Conservation (phyloP, 2,888 invertebrate species). For the Autographa pulchrina region DNA sequence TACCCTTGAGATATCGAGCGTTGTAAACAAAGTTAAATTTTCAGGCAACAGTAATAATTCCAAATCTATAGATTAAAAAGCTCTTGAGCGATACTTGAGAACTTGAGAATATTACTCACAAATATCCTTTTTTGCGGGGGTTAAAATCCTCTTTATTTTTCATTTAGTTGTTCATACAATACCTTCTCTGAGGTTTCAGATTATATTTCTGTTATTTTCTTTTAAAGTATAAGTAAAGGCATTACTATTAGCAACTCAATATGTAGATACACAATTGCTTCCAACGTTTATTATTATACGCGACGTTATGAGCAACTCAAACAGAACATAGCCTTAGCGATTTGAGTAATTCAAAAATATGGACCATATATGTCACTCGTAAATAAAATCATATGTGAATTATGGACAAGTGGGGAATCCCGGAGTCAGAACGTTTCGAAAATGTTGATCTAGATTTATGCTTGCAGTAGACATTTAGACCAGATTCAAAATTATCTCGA, state of each 20-base stretch:
- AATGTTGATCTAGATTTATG: slow-evolving; percentile 53
- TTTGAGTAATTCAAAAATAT: slow-evolving; percentile 47
- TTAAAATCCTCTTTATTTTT: too few relatives aligned
- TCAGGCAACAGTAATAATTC: too few relatives aligned
- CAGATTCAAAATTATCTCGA: slow-evolving; percentile 1
- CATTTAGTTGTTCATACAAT: too few relatives aligned
- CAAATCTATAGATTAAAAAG: too few relatives aligned
- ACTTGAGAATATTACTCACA: too few relatives aligned
- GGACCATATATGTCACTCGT: slow-evolving; percentile 50
- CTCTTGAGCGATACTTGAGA: too few relatives aligned
- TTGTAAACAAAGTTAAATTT: background rate
- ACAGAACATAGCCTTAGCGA: slow-evolving; percentile 22
- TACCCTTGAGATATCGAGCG: too few relatives aligned
- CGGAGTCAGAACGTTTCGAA: slow-evolving; percentile 44
- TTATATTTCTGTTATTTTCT: too few relatives aligned
- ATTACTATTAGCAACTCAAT: background rate
- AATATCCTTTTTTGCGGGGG: too few relatives aligned
- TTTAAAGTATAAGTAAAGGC: background rate
- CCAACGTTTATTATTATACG: background rate
- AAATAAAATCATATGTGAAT: slow-evolving; percentile 50
- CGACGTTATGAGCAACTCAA: background rate
- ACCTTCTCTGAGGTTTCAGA: too few relatives aligned
- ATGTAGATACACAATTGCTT: background rate
- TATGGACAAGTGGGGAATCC: slow-evolving; percentile 45
- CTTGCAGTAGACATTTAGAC: slow-evolving; percentile 29